Percentiles rank a stretch among this genome's conserved stretches.
phyloP scores from a whole-genome alignment of 2,797 vertebrate species.

The Intellagama lesueurii region DNA sequence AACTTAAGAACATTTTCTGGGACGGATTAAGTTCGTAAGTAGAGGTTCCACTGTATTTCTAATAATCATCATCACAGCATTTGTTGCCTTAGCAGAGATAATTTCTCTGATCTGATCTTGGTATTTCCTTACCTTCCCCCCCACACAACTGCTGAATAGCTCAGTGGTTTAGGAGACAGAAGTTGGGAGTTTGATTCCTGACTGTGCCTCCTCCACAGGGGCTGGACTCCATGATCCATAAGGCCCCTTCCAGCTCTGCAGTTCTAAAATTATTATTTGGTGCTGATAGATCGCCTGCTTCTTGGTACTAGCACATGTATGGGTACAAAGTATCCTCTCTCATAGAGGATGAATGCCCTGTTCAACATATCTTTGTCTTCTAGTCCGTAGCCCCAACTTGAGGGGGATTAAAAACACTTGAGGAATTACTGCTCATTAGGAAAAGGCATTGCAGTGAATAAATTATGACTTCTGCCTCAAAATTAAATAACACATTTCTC shows the following conservation, averaged over 20 bases:
- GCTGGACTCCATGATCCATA: too few species aligned
- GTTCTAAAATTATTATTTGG: slow-evolving; percentile 38
- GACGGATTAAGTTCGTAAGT: too few species aligned
- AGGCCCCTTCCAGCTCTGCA: too few species aligned
- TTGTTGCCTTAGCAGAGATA: slow-evolving; percentile 33
- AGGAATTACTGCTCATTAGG: slow-evolving; percentile 63
- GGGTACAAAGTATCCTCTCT: slow-evolving; percentile 52
- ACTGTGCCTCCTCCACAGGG: too few species aligned
- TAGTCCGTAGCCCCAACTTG: slow-evolving; percentile 44
- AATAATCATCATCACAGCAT: slow-evolving; percentile 50
- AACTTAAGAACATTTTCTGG: too few species aligned
- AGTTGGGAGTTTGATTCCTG: too few species aligned
- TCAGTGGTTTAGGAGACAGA: too few species aligned
- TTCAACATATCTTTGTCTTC: slow-evolving; percentile 68
- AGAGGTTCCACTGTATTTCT: too few species aligned
- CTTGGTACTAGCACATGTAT: slow-evolving; percentile 56
- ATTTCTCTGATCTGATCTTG: slow-evolving; percentile 43
- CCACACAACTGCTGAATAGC: too few species aligned
- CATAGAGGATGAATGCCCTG: slow-evolving; percentile 55
- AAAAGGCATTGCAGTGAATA: slow-evolving; percentile 60
- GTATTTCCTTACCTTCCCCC: slow-evolving; percentile 63
- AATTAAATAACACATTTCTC: slow-evolving; percentile 58
- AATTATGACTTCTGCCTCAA: slow-evolving; percentile 60
- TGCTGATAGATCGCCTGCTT: slow-evolving; percentile 44
- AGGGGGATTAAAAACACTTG: slow-evolving; percentile 49